Evolutionary conservation across 2,797 vertebrate species (phyloP).

Genomic region (Lacerta agilis): DNA sequence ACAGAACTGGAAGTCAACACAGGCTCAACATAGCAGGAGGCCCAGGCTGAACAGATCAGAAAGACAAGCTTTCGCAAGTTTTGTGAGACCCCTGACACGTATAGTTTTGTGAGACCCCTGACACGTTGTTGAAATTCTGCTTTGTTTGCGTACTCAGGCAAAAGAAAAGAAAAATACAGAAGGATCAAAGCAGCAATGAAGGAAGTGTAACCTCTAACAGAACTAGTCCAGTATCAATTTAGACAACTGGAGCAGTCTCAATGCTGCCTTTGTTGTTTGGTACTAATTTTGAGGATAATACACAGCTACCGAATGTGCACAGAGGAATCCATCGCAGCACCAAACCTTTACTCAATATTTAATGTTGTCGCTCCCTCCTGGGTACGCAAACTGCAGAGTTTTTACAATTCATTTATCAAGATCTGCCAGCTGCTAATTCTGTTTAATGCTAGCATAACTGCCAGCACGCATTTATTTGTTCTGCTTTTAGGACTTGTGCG

Average conservation of each 20-base stretch:
- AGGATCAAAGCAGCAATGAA: background rate
- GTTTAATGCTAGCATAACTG: slow-evolving; percentile 23
- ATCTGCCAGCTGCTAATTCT: slow-evolving; percentile 10
- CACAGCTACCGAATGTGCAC: background rate
- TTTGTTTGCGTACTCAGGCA: background rate
- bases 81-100: background rate
- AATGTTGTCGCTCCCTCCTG: slow-evolving; percentile 17
- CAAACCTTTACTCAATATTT: background rate
- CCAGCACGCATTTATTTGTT: slow-evolving; percentile 20
- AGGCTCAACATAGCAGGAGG: background rate
- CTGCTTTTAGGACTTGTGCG: background rate
- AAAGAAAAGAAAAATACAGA: background rate
- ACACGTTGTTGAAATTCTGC: background rate
- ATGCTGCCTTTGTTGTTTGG: accelerated
- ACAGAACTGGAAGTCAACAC: background rate
- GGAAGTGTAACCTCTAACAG: background rate
- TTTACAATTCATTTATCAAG: slow-evolving; percentile 21
- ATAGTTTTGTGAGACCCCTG: background rate
- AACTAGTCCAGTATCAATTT: background rate
- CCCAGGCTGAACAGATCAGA: background rate
- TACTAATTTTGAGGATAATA: background rate
- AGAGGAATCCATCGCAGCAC: background rate
- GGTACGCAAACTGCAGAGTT: slow-evolving; percentile 30
- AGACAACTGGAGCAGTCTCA: accelerated
- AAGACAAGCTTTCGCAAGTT: background rate